phyloP scores from a whole-genome alignment of 2,113 vertebrate species.

The Gasterosteus aculeatus region DNA sequence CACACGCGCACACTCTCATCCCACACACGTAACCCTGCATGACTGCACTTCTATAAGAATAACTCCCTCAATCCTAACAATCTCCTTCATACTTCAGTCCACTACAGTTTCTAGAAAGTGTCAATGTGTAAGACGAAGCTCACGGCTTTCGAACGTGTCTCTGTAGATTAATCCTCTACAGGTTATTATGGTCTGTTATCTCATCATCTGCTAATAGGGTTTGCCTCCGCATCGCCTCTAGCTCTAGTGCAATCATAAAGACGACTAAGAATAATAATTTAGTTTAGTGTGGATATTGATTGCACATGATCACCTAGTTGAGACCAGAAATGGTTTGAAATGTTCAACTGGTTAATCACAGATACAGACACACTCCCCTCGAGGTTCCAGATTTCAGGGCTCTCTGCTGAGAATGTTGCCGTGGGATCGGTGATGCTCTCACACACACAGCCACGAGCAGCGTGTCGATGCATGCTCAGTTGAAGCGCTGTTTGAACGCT shows the following conservation, averaged over 20 bases:
- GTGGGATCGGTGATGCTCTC: conserved; percentile 49
- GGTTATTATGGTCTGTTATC: not conserved
- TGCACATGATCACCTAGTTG: not conserved
- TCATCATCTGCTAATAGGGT: not conserved
- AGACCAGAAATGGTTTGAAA: not conserved
- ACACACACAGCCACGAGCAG: conserved; percentile 54
- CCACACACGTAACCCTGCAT: conserved; percentile 21
- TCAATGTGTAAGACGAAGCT: not conserved
- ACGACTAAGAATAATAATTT: not conserved
- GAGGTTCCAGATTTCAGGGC: conserved; percentile 5
- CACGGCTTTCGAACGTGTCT: not conserved
- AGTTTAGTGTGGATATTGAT: not conserved
- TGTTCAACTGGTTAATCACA: not conserved
- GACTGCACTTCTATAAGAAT: conserved; percentile 10
- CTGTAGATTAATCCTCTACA: not conserved
- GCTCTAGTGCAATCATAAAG: not conserved
- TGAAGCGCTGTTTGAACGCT: conserved; percentile 29
- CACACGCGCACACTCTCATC: not conserved
- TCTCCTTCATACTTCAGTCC: not conserved
- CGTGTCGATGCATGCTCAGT: conserved; percentile 64
- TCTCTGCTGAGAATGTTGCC: conserved; percentile 4
- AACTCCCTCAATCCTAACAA: not conserved
- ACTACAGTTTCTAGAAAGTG: not conserved
- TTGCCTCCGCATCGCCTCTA: not conserved
- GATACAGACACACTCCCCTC: not conserved